Conservation (phyloP, 30 jellyfish, hydroid and myxozoan species). For the Aurelia sp. region DNA sequence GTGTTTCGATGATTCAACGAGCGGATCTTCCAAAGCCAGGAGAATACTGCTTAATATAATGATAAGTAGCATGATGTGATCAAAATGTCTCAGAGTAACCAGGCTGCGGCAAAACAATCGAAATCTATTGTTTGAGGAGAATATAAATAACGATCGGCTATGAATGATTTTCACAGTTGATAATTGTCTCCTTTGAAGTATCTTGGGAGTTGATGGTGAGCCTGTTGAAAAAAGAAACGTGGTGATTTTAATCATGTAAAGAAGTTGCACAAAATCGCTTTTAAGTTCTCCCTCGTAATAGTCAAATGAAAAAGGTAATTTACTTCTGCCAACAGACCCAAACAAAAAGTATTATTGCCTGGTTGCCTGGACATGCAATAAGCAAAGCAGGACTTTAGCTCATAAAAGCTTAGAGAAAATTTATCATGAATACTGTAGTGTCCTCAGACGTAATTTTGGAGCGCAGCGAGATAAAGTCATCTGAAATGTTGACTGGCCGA, state of each 20-base stretch:
- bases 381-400: no score
- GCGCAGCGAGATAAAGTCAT: no score
- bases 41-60: conserved; percentile 82
- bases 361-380: no score
- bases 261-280: no score
- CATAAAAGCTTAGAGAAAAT: no score
- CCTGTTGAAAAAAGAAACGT: background rate
- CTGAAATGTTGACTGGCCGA: no score
- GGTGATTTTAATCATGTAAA: background rate
- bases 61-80: conserved; percentile 87
- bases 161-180: conserved; percentile 79
- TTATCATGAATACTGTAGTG: no score
- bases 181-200: conserved; percentile 80
- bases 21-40: conserved; percentile 93
- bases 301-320: no score
- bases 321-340: no score
- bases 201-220: conserved; percentile 24
- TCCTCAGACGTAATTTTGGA: no score
- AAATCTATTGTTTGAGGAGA: conserved; percentile 84
- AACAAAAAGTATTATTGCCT: no score
- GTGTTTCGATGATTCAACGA: conserved; percentile 42
- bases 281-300: no score
- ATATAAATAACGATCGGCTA: conserved; percentile 76
- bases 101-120: conserved; percentile 81
- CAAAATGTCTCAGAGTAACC: conserved; percentile 85